Percentiles rank a stretch among this genome's conserved stretches.
These are phyloP conservation scores for Maconellicoccus hirsutus DNA, from an alignment of 1,140 invertebrate genomes.

Conservation along the genomic window DNA sequence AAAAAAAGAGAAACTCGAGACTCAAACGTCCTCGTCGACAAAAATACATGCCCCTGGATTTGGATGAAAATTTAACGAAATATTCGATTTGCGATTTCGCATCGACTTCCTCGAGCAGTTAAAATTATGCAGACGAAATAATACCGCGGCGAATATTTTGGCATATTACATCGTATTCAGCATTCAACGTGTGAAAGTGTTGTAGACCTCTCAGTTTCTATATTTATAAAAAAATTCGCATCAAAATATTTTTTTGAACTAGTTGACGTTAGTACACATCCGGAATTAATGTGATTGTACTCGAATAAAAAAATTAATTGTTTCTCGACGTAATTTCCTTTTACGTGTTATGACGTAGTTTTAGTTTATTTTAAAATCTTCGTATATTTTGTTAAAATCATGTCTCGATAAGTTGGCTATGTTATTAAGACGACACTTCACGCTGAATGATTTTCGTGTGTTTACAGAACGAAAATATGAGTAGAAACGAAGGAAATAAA, in stretches of 20 bases:
- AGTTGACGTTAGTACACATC: background rate
- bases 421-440: background rate
- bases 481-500: slow-evolving; percentile 24
- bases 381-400: background rate
- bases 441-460: background rate
- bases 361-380: background rate
- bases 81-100: background rate
- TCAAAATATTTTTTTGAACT: background rate
- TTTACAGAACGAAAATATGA: background rate
- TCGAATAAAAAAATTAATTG: background rate
- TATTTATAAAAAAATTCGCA: background rate
- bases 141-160: slow-evolving; percentile 1
- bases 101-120: no score
- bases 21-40: background rate
- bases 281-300: background rate
- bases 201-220: background rate
- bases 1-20: background rate
- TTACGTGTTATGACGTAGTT: background rate
- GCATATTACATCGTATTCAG: background rate
- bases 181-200: background rate
- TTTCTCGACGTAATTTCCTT: background rate
- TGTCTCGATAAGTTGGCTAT: background rate
- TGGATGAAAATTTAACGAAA: background rate
- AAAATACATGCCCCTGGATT: background rate
- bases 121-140: background rate